Evolutionary conservation across 64 coral and sea anemone genomes (phyloP).

Genomic region (Anthopleura sola): DNA sequence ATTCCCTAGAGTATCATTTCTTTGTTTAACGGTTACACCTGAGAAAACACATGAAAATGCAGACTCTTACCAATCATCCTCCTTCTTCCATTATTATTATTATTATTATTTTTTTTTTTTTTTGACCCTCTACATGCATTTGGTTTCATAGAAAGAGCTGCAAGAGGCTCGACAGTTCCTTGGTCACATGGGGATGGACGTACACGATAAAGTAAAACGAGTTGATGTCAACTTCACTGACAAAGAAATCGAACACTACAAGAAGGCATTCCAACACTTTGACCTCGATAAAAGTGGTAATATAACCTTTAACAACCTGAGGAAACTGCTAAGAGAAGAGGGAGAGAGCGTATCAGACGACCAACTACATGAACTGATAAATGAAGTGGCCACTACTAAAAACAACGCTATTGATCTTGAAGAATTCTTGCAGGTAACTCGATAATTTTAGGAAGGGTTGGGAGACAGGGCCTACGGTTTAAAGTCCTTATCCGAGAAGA

Average conservation of each 20-base stretch:
- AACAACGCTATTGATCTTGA: conserved; percentile 72
- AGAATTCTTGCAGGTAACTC: conserved; percentile 81
- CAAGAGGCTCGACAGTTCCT: conserved; percentile 54
- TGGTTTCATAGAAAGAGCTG: conserved; percentile 41
- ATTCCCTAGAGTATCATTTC: too few relatives aligned
- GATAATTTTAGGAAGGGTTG: not conserved
- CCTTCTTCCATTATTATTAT: not conserved
- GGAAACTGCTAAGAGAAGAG: conserved; percentile 54
- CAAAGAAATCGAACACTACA: conserved; percentile 63
- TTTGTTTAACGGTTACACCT: too few relatives aligned
- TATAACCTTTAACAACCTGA: conserved; percentile 52
- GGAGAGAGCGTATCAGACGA: conserved; percentile 67
- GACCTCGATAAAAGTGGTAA: conserved; percentile 59
- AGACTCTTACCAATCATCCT: not conserved
- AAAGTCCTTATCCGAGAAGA: too few relatives aligned
- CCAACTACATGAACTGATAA: conserved; percentile 73
- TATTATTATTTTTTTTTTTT: too few relatives aligned
- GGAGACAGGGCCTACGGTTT: too few relatives aligned
- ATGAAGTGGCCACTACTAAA: conserved; percentile 74
- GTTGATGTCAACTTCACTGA: conserved; percentile 80
- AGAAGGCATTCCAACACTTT: conserved; percentile 59
- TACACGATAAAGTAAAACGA: conserved; percentile 58
- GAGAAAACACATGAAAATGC: too few relatives aligned
- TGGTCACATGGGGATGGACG: conserved; percentile 77
- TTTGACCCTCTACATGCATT: not conserved